These are phyloP conservation scores for Florisuga fusca DNA, from an alignment of 2,797 vertebrate genomes.

Conservation along the genomic window DNA sequence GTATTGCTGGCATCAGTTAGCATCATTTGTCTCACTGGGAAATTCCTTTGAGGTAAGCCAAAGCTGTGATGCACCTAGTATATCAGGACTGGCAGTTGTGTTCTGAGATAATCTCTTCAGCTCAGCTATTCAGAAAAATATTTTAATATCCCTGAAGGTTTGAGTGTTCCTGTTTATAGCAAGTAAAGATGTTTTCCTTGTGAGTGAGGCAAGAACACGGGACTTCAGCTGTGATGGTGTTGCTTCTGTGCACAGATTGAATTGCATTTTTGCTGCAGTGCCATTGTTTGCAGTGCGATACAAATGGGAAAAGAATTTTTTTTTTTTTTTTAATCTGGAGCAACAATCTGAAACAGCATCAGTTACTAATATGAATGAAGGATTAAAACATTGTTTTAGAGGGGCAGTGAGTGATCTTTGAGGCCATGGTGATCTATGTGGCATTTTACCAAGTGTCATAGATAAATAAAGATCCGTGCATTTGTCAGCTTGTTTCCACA, in stretches of 20 bases:
- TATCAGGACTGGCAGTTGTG: conserved; percentile 6
- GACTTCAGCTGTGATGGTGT: not conserved
- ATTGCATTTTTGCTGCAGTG: not conserved
- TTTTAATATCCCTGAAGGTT: not conserved
- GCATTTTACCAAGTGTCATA: not conserved
- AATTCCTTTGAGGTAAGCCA: conserved; percentile 9
- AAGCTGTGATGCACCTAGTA: not conserved
- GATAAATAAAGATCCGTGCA: not conserved
- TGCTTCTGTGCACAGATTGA: not conserved
- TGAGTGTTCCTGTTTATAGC: not conserved
- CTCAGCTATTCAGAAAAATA: not conserved
- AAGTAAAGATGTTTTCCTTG: not conserved
- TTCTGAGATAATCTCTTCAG: not conserved
- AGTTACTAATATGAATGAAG: not conserved
- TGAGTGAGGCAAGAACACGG: not conserved
- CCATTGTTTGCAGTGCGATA: not conserved
- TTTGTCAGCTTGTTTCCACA: not conserved
- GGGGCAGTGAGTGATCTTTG: not conserved
- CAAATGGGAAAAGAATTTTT: not conserved
- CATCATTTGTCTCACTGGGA: not conserved
- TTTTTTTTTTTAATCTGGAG: not conserved
- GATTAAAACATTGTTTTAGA: not conserved
- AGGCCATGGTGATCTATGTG: not conserved
- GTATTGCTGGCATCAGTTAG: not conserved
- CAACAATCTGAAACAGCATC: not conserved